A percentile compares a stretch with the other conserved stretches of the same genome.
Conservation (phyloP, 2,888 invertebrate species). For the Caenorhabditis macrosperma region DNA sequence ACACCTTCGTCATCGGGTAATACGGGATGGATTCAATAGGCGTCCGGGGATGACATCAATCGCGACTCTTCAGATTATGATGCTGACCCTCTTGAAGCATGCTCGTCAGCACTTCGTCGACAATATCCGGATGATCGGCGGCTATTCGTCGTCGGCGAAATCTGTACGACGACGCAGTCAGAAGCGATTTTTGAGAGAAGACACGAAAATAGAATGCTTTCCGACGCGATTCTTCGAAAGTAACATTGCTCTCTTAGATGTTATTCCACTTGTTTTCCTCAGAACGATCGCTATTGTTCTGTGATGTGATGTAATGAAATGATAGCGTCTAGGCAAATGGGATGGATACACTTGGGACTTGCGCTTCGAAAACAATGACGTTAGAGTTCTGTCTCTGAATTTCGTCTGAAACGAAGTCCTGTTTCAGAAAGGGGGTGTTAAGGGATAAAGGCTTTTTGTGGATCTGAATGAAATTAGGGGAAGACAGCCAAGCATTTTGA, state of each 20-base stretch:
- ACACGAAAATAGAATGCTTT: not conserved
- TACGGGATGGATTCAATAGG: not conserved
- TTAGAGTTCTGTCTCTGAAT: not conserved
- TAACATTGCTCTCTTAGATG: not conserved
- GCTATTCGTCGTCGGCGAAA: too few species aligned
- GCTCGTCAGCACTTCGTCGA: not conserved
- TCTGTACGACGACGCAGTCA: not conserved
- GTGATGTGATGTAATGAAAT: not conserved
- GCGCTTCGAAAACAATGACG: not conserved
- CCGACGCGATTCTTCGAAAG: not conserved
- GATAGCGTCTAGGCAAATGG: not conserved
- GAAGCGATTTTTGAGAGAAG: not conserved
- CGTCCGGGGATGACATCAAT: constrained; percentile 1
- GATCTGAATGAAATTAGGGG: too few species aligned
- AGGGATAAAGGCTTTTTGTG: too few species aligned
- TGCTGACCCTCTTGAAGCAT: not conserved
- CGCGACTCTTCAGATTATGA: not conserved
- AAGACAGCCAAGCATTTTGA: too few species aligned
- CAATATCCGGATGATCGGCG: not conserved
- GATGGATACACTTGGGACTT: not conserved
- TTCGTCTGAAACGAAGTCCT: too few species aligned
- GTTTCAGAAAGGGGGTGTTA: too few species aligned
- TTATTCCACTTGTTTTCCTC: not conserved
- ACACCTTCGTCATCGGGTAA: constrained; percentile 3
- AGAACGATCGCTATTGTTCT: not conserved